phyloP scores from a whole-genome alignment of 2,888 invertebrate species.

The Mamestra brassicae region DNA sequence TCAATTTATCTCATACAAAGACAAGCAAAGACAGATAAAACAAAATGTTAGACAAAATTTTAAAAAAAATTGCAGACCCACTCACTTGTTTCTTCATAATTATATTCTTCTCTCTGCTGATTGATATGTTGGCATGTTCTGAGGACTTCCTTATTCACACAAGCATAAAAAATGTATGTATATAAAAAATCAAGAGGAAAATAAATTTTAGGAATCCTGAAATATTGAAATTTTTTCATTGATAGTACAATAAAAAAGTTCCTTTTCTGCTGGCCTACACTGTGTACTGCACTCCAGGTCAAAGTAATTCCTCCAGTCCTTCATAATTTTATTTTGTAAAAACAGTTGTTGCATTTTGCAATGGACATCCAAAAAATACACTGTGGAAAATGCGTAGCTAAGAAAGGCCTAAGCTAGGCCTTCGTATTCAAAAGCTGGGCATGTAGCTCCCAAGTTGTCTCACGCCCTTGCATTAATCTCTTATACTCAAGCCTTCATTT shows the following conservation, averaged over 20 bases:
- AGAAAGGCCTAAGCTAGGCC: not conserved
- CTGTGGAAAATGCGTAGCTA: no score
- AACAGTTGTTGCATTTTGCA: not conserved
- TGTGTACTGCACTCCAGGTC: not conserved
- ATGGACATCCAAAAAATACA: not conserved
- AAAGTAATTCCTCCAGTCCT: not conserved
- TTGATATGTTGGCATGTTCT: not conserved
- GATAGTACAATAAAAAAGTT: not conserved
- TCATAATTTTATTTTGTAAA: not conserved
- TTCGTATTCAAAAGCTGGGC: not conserved
- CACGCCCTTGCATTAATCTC: not conserved
- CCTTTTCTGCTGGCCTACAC: not conserved
- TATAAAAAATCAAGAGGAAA: no score
- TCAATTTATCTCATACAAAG: slow-evolving; percentile 53
- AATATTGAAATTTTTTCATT: not conserved
- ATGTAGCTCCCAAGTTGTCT: not conserved
- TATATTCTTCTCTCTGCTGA: not conserved
- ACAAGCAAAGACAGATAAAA: not conserved
- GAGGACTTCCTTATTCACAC: not conserved
- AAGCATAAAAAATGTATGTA: not conserved
- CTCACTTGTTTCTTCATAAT: no score
- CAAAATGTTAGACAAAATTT: not conserved
- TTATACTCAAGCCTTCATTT: not conserved
- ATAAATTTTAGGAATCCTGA: no score
- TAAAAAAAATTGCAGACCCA: not conserved